Evolutionary conservation across 1,140 invertebrate genomes (phyloP).

Genomic region (Achroia grisella): DNA sequence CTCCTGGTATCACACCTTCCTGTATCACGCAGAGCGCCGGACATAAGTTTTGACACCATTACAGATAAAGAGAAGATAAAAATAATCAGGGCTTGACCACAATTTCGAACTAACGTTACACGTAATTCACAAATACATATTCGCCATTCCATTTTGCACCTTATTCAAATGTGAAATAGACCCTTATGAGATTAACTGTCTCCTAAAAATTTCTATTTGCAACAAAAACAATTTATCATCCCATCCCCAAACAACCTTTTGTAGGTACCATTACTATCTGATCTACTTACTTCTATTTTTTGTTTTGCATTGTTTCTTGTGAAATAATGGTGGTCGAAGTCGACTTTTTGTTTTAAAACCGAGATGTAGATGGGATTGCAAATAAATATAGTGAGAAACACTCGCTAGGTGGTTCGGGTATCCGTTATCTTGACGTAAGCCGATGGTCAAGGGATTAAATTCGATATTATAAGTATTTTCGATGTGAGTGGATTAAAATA

Average conservation of each 20-base stretch:
- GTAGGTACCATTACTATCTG: slow-evolving; percentile 65
- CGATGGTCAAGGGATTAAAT: slow-evolving; percentile 46
- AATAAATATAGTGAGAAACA: slow-evolving; percentile 52
- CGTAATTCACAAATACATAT: background rate
- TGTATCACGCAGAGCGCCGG: slow-evolving; percentile 59
- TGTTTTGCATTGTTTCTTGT: slow-evolving; percentile 47
- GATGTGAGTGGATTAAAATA: slow-evolving; percentile 27
- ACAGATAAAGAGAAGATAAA: slow-evolving; percentile 59
- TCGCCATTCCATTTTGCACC: slow-evolving; percentile 19
- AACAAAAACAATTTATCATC: slow-evolving; percentile 59
- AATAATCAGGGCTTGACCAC: slow-evolving; percentile 66
- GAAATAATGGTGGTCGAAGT: slow-evolving; percentile 31
- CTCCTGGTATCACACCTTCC: slow-evolving; percentile 55
- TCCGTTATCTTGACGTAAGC: slow-evolving; percentile 37
- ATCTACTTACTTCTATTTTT: slow-evolving; percentile 63
- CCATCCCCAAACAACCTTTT: slow-evolving; percentile 52
- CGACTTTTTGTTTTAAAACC: slow-evolving; percentile 59
- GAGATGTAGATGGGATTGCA: slow-evolving; percentile 33
- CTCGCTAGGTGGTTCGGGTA: slow-evolving; percentile 26
- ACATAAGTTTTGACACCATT: slow-evolving; percentile 69
- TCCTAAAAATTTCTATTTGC: slow-evolving; percentile 13
- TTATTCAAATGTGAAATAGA: slow-evolving; percentile 10
- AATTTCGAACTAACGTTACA: slow-evolving; percentile 29
- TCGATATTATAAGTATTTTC: slow-evolving; percentile 23
- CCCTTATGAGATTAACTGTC: background rate